Base-by-base conservation (phyloP, 64 coral and sea anemone species). In the Astreopora myriophthalma region DNA sequence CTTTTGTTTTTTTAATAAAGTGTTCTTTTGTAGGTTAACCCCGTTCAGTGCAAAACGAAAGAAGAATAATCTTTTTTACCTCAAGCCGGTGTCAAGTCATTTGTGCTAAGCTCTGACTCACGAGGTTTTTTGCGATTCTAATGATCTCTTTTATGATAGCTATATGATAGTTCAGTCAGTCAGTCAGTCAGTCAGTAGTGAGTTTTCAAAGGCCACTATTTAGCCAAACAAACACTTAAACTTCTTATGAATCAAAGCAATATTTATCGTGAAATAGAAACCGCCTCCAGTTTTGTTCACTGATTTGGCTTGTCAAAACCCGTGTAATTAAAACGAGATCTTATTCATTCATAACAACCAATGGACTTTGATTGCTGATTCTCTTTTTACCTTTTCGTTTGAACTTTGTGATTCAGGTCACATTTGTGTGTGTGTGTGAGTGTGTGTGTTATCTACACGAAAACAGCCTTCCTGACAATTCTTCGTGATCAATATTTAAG, bases 151-250 rank as follows among this genome's bases (percentile, higher is more conserved):
- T 55, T 55, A 3, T 3, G 12, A 19, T 2, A 44, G 40, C 40
- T 9, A 71, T 10, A 13, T 1, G 23, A 7, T 76, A 38, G 17
- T 10, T 12, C 6, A n/a, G 2, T 34, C 33, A 4, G 3, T 33
- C 28, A 72, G 30, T 31, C 8, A 14, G 27, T 5, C 13, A 38
- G 13, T n/a, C 31, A 36, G 32, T 37, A 83, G 24, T 64, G n/a
- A 26, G 17, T 83, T 83, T 57, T 83, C 79, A 83, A 37, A 65
- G 23, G 79, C 79, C 79, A 38, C 79, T 83, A 83, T 83, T 62
- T 38, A 83, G 32, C 55, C 79, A 83, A 83, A 83, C 79, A 83
- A 83, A 83, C 79, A 37, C 79, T 83, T n/a, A 14, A 64, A 39
- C 29, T 33, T 36, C 55, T 64, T 65, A 12, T 65, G 32, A 34